Evolutionary conservation across 2,113 vertebrate genomes (phyloP), one percentile per base, ranked within the genome.

Genomic region (Orycteropus afer): DNA sequence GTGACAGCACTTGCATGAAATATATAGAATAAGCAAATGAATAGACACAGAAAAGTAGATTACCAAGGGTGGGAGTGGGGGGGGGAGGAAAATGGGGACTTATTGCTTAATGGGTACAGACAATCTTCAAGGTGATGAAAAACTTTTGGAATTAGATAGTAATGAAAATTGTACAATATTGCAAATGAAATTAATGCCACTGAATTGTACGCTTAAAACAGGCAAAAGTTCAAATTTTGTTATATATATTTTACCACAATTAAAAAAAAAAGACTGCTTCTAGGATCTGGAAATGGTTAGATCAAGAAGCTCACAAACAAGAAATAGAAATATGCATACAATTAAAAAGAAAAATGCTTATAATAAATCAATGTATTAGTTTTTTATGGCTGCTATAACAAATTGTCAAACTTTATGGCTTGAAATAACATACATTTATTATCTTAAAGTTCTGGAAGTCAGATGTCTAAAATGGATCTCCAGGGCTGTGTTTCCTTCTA

Each of bases 321-420:
- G 40, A 90, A 78, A 37, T 13, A 78, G 37, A 40, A 57, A 42
- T 78, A 82, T 55, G 77, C 5, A 29, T 34, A 32, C 77, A 59
- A 86, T 85, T 86, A 59, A 55, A 59, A 42, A 74, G 67, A 47
- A 47, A 86, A 57, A 49, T 17, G 29, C 67, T 55, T 23, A 20
- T 87, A 95, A 55, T 59, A 78, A 93, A 63, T 17, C 34, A 55
- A 27, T 42, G 22, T 73, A 57, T 71, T 87, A 12, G 9, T 86
- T 96, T 93, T 22, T 29, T 87, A n/a, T n/a, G 77, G 23, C 42
- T 86, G 4, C 67, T 83, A 7, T 93, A 65, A 71, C 32, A 86
- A 83, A 63, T 57, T 65, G 71, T 27, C 37, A 82, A 85, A 61
- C 71, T 79, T 86, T 63, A 73, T 79, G 45, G 7, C 29, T 53